Evolutionary conservation across 2,888 invertebrate genomes (phyloP), one percentile per base, ranked within the genome.

Genomic region (Clistopyga incitator): DNA sequence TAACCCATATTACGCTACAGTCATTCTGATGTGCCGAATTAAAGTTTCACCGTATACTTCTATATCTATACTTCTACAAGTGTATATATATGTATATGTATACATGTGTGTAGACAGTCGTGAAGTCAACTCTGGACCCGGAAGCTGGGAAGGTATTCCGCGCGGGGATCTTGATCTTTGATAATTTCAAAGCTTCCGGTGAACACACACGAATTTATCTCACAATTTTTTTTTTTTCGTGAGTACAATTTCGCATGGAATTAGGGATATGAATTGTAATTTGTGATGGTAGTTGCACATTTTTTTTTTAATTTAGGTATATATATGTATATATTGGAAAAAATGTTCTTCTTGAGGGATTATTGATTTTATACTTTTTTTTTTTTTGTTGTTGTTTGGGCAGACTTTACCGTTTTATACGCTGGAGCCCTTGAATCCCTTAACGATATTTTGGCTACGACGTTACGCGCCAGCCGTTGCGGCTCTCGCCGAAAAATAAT

Each of bases 391-490:
- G 13, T 64, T 20, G 42, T 18, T 38, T 6, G 20, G 20, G 11
- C 38, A 38, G 38, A 20, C 13, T 20, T 38, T 64, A 38, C 42
- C 20, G 34, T 71, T 74, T 45, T 64, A 72, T 65, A 68, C 56
- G 23, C 25, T 10, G 13, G 20, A 71, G 42, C 13, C 56, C 18
- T 34, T 13, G 52, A 47, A 20, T 29, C n/a, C 3, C 29, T 10
- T 74, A 68, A 74, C 45, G 50, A 72, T 61, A 72, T 78, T 68
- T n/a, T n/a, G 42, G 77, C 59, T 42, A 29, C 67, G 77, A 67
- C 54, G 47, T 56, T 81, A 54, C 13, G 59, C 45, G 3, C 34
- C 61, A 61, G 52, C 59, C 42, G 72, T 50, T 67, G 72, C 59
- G 59, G 59, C 18, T 20, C 47, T 68, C 59, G n/a, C n/a, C n/a